A percentile compares a stretch with the other conserved stretches of the same genome.
Evolutionary conservation across 2,888 invertebrate species (phyloP).

Genomic region (Heliconius aoede): DNA sequence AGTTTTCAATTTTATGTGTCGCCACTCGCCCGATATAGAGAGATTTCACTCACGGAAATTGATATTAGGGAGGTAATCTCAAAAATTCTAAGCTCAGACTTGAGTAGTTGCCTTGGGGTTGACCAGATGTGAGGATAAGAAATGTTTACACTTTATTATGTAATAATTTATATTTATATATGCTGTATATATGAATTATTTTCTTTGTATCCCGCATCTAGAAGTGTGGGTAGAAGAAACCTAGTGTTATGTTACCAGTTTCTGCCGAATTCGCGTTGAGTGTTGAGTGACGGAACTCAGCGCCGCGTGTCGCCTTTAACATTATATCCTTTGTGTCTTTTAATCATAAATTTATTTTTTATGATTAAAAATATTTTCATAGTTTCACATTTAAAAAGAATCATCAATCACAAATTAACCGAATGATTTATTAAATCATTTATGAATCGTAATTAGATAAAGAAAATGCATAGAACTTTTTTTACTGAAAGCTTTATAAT

Average conservation of each 20-base stretch:
- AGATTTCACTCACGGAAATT: conserved; percentile 58
- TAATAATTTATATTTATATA: background rate
- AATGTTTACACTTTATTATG: background rate
- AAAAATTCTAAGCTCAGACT: conserved; percentile 40
- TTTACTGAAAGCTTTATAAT: background rate
- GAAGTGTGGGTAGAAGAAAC: too few species aligned
- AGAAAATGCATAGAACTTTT: background rate
- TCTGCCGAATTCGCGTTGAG: too few species aligned
- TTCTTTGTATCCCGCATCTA: too few species aligned
- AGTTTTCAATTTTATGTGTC: conserved; percentile 68
- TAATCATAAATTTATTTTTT: too few species aligned
- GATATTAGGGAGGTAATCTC: conserved; percentile 51
- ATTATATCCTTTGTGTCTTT: too few species aligned
- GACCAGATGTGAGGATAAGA: conserved; percentile 1
- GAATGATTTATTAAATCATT: background rate
- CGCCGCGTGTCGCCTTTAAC: too few species aligned
- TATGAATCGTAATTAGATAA: background rate
- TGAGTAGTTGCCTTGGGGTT: background rate
- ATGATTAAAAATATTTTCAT: background rate
- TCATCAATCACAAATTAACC: too few species aligned
- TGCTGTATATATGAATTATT: too few species aligned
- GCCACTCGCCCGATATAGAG: conserved; percentile 50
- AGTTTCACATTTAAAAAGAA: too few species aligned
- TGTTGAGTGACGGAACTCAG: too few species aligned
- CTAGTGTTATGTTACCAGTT: too few species aligned